These are phyloP conservation scores for Lochmaea capreae DNA, from an alignment of 2,888 invertebrate genomes.

Conservation along the genomic window DNA sequence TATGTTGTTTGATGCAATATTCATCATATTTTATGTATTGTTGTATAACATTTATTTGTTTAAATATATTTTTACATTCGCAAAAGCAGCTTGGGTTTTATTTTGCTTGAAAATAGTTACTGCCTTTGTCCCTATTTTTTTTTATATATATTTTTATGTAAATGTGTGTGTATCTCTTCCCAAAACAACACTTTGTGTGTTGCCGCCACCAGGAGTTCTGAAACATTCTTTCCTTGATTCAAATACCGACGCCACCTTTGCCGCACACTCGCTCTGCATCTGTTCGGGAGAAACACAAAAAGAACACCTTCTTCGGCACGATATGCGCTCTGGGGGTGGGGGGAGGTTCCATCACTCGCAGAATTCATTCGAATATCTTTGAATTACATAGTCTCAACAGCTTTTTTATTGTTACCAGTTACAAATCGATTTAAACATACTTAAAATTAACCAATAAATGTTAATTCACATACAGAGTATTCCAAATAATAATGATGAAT, in stretches of 20 bases:
- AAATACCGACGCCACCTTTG: slow-evolving; percentile 46
- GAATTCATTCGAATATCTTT: background rate
- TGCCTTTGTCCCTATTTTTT: slow-evolving; percentile 46
- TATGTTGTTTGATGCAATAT: slow-evolving; percentile 67
- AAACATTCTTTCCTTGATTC: slow-evolving; percentile 43
- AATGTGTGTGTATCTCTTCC: slow-evolving; percentile 36
- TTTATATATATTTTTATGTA: slow-evolving; percentile 44
- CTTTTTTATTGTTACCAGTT: background rate
- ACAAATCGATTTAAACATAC: background rate
- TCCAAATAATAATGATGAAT: background rate
- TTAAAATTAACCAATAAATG: background rate
- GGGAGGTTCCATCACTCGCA: slow-evolving; percentile 14
- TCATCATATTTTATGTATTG: slow-evolving; percentile 67
- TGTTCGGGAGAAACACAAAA: slow-evolving; percentile 30
- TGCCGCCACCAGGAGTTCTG: slow-evolving; percentile 62
- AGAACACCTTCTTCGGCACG: slow-evolving; percentile 50
- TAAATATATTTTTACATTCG: slow-evolving; percentile 68
- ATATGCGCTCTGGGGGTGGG: slow-evolving; percentile 18
- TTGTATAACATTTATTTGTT: slow-evolving; percentile 67
- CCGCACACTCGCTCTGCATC: slow-evolving; percentile 51
- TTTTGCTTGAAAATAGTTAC: slow-evolving; percentile 59
- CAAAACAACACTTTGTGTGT: slow-evolving; percentile 52
- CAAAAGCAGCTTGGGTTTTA: slow-evolving; percentile 66
- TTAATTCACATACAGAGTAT: background rate
- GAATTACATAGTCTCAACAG: background rate